phyloP scores from a whole-genome alignment of 1,140 invertebrate species.

The Monomorium pharaonis region DNA sequence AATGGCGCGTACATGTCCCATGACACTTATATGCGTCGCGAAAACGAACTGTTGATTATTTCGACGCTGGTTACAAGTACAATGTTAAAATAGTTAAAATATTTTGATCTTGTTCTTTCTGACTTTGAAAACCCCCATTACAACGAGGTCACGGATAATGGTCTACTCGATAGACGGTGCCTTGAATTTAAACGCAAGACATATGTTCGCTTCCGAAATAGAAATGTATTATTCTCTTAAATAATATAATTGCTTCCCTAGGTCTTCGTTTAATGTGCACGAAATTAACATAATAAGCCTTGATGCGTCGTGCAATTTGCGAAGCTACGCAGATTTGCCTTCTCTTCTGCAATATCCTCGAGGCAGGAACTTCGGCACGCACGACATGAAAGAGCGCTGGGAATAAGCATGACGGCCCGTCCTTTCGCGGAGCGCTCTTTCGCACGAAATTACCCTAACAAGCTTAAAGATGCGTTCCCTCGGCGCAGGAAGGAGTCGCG shows the following conservation, averaged over 20 bases:
- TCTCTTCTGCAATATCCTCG: constrained; percentile 34
- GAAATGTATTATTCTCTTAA: background rate
- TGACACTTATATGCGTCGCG: background rate
- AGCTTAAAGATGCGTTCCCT: constrained; percentile 49
- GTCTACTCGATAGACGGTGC: background rate
- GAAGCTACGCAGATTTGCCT: background rate
- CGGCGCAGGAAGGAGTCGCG: constrained; percentile 39
- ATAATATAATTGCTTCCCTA: constrained; percentile 11
- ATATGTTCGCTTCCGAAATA: background rate
- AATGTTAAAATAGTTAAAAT: background rate
- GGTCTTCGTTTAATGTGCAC: background rate
- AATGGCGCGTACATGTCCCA: background rate
- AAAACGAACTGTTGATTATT: background rate
- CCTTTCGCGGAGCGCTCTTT: constrained; percentile 47
- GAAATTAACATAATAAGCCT: constrained; percentile 21
- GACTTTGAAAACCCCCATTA: background rate
- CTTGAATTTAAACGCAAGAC: background rate
- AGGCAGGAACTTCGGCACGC: constrained; percentile 42
- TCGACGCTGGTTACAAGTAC: background rate
- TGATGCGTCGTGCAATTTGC: background rate
- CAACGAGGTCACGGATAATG: background rate
- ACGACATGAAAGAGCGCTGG: constrained; percentile 28
- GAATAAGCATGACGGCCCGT: constrained; percentile 35
- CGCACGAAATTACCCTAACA: constrained; percentile 57
- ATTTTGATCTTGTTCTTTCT: background rate